phyloP scores from a whole-genome alignment of 2,888 invertebrate genomes.

The Pterostichus madidus region DNA sequence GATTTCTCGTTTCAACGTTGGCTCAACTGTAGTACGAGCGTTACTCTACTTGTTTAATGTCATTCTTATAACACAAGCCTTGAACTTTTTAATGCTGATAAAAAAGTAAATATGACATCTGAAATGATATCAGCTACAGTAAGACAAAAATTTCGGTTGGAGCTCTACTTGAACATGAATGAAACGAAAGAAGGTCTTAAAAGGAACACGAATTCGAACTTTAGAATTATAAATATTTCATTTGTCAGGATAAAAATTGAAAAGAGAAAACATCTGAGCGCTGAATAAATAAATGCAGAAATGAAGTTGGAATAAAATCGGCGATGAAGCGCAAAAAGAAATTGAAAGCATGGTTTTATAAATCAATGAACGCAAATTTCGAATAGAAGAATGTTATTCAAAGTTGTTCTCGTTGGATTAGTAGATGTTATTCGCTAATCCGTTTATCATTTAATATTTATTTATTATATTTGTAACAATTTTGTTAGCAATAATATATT shows the following conservation, averaged over 20 bases:
- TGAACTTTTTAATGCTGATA: slow-evolving; percentile 50
- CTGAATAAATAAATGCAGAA: slow-evolving; percentile 5
- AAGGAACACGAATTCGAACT: background rate
- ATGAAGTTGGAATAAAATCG: too few species aligned
- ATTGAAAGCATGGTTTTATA: too few species aligned
- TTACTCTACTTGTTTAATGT: background rate
- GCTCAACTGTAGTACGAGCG: background rate
- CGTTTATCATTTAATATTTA: too few species aligned
- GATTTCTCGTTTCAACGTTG: slow-evolving; percentile 47
- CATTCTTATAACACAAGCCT: slow-evolving; percentile 4
- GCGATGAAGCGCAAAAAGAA: too few species aligned
- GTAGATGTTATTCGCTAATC: too few species aligned
- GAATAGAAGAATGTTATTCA: too few species aligned
- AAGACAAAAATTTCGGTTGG: background rate
- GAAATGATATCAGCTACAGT: slow-evolving; percentile 18
- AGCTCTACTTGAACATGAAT: background rate
- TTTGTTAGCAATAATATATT: too few species aligned
- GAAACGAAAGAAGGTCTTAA: background rate
- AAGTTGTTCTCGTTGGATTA: too few species aligned
- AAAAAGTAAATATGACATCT: slow-evolving; percentile 43
- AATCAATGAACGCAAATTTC: too few species aligned
- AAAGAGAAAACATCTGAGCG: background rate
- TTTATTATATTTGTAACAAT: too few species aligned
- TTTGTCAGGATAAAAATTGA: background rate
- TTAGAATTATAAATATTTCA: slow-evolving; percentile 24